These are phyloP conservation scores for Cephus sareptanus DNA, from an alignment of 2,888 invertebrate genomes.

Conservation along the genomic window DNA sequence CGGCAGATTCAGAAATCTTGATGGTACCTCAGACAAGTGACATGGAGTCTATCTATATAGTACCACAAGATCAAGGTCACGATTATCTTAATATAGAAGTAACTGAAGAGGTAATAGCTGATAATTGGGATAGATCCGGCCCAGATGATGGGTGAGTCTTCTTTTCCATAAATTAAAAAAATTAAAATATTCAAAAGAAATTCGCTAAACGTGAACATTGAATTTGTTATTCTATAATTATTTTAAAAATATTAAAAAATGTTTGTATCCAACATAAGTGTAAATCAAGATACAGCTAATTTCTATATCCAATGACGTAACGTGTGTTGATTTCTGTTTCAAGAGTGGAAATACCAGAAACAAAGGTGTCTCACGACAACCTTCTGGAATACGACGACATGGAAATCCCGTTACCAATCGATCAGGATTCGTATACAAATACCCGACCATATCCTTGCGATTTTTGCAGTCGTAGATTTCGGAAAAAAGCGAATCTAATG, in stretches of 20 bases:
- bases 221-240: not conserved
- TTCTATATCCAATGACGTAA: not conserved
- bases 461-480: slow-evolving; percentile 85
- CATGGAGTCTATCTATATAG: slow-evolving; percentile 67
- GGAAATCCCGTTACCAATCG: slow-evolving; percentile 83
- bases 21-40: slow-evolving; percentile 61
- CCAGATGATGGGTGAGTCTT: slow-evolving; percentile 75
- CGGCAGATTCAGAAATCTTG: slow-evolving; percentile 53
- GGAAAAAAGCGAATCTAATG: slow-evolving; percentile 85
- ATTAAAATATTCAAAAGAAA: not conserved
- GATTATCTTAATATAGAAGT: slow-evolving; percentile 71
- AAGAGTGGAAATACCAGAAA: slow-evolving; percentile 76
- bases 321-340: slow-evolving; percentile 22
- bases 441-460: slow-evolving; percentile 87
- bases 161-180: not conserved
- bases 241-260: too few species aligned
- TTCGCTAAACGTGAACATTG: not conserved
- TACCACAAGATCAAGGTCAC: slow-evolving; percentile 65
- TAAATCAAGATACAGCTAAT: not conserved
- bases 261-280: not conserved
- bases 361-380: slow-evolving; percentile 62
- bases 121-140: slow-evolving; percentile 81
- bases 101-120: slow-evolving; percentile 84
- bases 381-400: slow-evolving; percentile 74
- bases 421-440: slow-evolving; percentile 82